phyloP scores from a whole-genome alignment of 1,140 invertebrate genomes.

The Drosophila pectinifera region DNA sequence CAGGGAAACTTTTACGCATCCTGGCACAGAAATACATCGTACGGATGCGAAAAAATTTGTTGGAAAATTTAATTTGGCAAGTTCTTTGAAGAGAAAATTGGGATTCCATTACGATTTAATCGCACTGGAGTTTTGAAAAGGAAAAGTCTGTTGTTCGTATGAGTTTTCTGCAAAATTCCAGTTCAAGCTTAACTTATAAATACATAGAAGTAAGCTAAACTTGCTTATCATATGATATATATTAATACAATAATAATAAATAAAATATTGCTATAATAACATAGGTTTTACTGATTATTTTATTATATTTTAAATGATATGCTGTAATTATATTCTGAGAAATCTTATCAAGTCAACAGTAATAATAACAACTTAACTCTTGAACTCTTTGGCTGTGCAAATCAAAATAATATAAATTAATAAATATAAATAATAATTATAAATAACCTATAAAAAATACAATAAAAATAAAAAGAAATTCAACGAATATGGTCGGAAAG shows the following conservation, averaged over 20 bases:
- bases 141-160: background rate
- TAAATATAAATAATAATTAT: too few species aligned
- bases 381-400: background rate
- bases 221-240: too few species aligned
- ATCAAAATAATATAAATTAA: background rate
- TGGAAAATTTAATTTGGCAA: conserved; percentile 57
- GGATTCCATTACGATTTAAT: conserved; percentile 66
- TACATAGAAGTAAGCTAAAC: background rate
- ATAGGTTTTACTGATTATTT: too few species aligned
- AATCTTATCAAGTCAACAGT: too few species aligned
- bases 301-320: too few species aligned
- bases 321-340: too few species aligned
- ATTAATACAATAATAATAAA: too few species aligned
- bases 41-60: conserved; percentile 35
- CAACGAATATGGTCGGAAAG: background rate
- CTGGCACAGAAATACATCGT: conserved; percentile 7
- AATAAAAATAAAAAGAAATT: background rate
- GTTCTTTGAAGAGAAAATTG: conserved; percentile 41
- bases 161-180: conserved; percentile 5
- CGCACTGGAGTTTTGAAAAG: conserved; percentile 11
- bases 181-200: background rate
- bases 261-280: background rate
- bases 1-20: conserved; percentile 28
- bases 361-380: too few species aligned
- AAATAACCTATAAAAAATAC: background rate